Evolutionary conservation across 2,797 vertebrate genomes (phyloP).

Genomic region (Halcyon leucocephala): DNA sequence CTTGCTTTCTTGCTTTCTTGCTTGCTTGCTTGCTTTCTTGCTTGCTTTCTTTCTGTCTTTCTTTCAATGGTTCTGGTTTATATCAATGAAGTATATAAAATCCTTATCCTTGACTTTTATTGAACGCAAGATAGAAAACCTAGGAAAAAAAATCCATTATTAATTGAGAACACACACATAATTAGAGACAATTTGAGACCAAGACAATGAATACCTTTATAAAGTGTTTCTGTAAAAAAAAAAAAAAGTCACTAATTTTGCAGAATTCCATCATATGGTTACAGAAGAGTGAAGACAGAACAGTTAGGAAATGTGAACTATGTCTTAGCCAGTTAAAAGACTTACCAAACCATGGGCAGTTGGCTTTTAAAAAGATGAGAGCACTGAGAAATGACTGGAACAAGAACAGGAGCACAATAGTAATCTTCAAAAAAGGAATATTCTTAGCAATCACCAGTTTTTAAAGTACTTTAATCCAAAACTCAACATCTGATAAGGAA

Average conservation of each 20-base stretch:
- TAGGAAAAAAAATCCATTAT: neutral
- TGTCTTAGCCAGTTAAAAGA: neutral
- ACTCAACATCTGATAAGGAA: slow-evolving; percentile 9
- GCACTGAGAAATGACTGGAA: neutral
- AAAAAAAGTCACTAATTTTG: neutral
- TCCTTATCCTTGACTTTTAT: neutral
- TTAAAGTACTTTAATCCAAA: neutral
- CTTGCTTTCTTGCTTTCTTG: neutral
- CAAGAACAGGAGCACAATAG: neutral
- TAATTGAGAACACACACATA: neutral
- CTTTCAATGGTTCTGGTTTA: neutral
- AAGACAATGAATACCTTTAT: neutral
- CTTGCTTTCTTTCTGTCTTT: neutral
- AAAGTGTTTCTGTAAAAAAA: neutral
- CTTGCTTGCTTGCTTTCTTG: neutral
- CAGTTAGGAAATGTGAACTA: neutral
- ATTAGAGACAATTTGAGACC: neutral
- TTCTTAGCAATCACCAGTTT: neutral
- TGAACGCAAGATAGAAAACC: neutral
- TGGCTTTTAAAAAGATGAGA: neutral
- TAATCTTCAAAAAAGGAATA: neutral
- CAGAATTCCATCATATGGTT: neutral
- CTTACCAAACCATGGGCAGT: neutral
- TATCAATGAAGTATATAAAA: neutral
- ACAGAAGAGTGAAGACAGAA: neutral